Evolutionary conservation across 2,113 vertebrate genomes (phyloP).

Genomic region (Caranx melampygus): DNA sequence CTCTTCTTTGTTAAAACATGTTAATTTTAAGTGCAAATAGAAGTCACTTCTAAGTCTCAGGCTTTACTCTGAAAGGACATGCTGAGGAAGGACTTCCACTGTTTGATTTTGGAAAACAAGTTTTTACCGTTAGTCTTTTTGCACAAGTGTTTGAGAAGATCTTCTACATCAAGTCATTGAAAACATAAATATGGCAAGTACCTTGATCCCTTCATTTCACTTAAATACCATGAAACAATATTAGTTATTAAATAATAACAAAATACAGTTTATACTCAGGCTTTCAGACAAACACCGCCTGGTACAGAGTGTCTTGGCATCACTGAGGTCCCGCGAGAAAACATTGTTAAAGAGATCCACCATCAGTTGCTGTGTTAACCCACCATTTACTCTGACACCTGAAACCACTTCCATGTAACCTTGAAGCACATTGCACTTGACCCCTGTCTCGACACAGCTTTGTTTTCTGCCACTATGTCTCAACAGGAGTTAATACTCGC

Average conservation of each 20-base stretch:
- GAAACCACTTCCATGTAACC: slow-evolving; percentile 18
- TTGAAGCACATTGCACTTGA: neutral
- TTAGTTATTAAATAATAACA: slow-evolving; percentile 32
- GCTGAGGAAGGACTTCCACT: neutral
- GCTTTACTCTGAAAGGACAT: neutral
- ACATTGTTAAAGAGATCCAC: neutral
- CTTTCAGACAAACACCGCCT: slow-evolving; percentile 3
- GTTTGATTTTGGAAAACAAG: slow-evolving; percentile 9
- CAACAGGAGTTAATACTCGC: neutral
- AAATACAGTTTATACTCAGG: slow-evolving; percentile 65
- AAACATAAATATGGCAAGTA: slow-evolving; percentile 65
- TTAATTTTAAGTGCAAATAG: slow-evolving; percentile 28
- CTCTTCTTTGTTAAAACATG: slow-evolving; percentile 14
- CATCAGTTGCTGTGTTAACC: neutral
- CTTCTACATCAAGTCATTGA: slow-evolving; percentile 25
- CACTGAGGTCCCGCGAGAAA: slow-evolving; percentile 57
- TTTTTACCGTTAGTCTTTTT: neutral
- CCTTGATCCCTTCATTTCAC: slow-evolving; percentile 79
- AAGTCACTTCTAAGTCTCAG: slow-evolving; percentile 5
- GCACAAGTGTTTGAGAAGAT: slow-evolving; percentile 56
- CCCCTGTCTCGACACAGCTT: neutral
- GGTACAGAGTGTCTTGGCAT: slow-evolving; percentile 38
- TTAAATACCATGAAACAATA: slow-evolving; percentile 58
- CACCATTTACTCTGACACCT: slow-evolving; percentile 17
- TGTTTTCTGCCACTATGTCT: slow-evolving; percentile 16